These are phyloP conservation scores for Neoaliturus tenellus DNA, from an alignment of 2,888 invertebrate genomes.

Conservation along the genomic window DNA sequence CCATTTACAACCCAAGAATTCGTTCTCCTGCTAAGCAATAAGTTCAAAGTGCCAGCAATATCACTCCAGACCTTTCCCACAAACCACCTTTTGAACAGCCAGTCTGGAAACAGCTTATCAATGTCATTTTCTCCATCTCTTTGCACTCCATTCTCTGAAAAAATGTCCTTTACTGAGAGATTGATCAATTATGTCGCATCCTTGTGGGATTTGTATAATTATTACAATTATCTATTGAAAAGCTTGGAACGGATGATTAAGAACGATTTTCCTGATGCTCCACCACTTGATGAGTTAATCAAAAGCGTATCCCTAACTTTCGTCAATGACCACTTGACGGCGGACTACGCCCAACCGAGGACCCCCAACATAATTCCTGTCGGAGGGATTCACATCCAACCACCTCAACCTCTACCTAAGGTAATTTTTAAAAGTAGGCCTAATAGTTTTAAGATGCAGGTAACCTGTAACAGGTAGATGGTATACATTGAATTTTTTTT, in stretches of 20 bases:
- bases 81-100: not conserved
- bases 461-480: too few species aligned
- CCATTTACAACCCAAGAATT: slow-evolving; percentile 1
- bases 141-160: not conserved
- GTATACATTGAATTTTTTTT: too few species aligned
- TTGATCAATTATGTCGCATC: not conserved
- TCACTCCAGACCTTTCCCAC: not conserved
- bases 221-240: not conserved
- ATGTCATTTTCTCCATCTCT: not conserved
- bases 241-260: not conserved
- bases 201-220: not conserved
- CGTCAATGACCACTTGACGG: slow-evolving; percentile 17
- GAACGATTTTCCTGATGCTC: not conserved
- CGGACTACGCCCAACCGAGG: not conserved
- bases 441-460: too few species aligned
- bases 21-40: not conserved
- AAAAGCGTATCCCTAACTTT: not conserved
- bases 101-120: not conserved
- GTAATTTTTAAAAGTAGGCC: too few species aligned
- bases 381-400: slow-evolving; percentile 23
- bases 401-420: slow-evolving; percentile 7
- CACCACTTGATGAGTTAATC: not conserved
- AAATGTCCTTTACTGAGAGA: slow-evolving; percentile 12
- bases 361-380: slow-evolving; percentile 16
- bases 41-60: not conserved